Conservation (phyloP, 1,140 invertebrate genomes). For the Chironomus tepperi region DNA sequence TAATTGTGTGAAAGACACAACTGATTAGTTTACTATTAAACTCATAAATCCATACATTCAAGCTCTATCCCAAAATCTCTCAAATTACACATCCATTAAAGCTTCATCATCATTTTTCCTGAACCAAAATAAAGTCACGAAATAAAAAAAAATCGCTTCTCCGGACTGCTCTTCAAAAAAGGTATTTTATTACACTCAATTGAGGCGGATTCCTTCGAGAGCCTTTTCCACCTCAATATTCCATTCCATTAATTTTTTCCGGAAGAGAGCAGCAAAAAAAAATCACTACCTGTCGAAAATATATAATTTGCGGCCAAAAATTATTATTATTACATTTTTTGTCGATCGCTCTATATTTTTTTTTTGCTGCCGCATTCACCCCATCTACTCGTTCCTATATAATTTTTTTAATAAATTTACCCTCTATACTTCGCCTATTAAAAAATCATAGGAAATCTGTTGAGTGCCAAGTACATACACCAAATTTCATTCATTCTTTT, state of each 20-base stretch:
- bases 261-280: not conserved
- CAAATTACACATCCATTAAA: too few species aligned
- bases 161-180: not conserved
- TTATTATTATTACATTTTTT: not conserved
- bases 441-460: conserved; percentile 7
- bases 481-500: too few species aligned
- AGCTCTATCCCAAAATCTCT: too few species aligned
- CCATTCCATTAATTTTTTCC: conserved; percentile 8
- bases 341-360: not conserved
- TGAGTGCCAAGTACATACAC: not conserved
- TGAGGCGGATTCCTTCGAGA: not conserved
- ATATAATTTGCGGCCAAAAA: not conserved
- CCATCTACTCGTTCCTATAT: not conserved
- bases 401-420: not conserved
- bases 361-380: too few species aligned
- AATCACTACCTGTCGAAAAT: conserved; percentile 6
- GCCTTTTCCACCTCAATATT: conserved; percentile 12
- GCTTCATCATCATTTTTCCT: too few species aligned
- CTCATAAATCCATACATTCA: too few species aligned
- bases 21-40: too few species aligned
- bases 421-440: not conserved
- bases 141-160: too few species aligned
- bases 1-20: too few species aligned
- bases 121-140: too few species aligned
- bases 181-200: conserved; percentile 1